Evolutionary conservation across 2,797 vertebrate genomes (phyloP).

Genomic region (Macrochelys suwanniensis): DNA sequence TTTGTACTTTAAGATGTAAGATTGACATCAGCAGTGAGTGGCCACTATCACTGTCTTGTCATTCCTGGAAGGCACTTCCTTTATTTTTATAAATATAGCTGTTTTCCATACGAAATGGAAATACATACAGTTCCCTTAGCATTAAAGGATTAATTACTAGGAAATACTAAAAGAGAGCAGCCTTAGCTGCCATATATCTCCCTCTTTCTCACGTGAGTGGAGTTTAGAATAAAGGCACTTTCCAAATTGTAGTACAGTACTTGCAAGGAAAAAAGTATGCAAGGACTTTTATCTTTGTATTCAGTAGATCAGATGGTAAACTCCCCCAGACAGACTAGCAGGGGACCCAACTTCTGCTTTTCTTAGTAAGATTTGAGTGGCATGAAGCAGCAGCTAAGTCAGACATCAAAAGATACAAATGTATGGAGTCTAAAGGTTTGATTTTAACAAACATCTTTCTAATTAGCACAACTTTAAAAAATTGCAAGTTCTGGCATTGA

Average conservation of each 20-base stretch:
- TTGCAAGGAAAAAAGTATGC: conserved; percentile 58
- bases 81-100: neutral
- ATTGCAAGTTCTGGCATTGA: neutral
- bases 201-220: conserved; percentile 59
- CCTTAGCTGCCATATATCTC: conserved; percentile 63
- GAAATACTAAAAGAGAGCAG: conserved; percentile 42
- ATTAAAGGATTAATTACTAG: conserved; percentile 50
- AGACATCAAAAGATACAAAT: conserved; percentile 56
- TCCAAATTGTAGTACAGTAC: conserved; percentile 51
- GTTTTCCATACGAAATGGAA: conserved; percentile 33
- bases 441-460: conserved; percentile 55
- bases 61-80: neutral
- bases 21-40: neutral
- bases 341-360: conserved; percentile 57
- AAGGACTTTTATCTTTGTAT: conserved; percentile 65
- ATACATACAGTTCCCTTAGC: conserved; percentile 49
- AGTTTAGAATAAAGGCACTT: conserved; percentile 65
- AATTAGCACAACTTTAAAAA: conserved; percentile 38
- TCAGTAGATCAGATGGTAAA: conserved; percentile 73
- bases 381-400: conserved; percentile 52
- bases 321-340: conserved; percentile 48
- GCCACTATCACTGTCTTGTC: neutral
- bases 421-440: neutral
- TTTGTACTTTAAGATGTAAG: neutral
- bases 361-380: conserved; percentile 23